phyloP scores from a whole-genome alignment of 2,888 invertebrate genomes.

The Tetragonisca angustula region DNA sequence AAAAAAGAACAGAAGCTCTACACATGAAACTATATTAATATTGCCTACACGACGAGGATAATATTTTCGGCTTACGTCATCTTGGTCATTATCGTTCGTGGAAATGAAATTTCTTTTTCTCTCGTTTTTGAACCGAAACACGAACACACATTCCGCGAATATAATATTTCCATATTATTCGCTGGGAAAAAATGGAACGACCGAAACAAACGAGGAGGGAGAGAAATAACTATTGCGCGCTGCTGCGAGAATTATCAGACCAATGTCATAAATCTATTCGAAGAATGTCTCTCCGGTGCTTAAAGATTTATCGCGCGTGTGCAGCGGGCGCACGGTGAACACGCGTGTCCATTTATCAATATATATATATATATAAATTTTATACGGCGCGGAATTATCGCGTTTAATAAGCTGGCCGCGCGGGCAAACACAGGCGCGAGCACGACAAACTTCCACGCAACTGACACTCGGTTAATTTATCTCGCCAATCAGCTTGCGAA shows the following conservation, averaged over 20 bases:
- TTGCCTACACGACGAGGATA: not conserved
- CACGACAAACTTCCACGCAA: slow-evolving; percentile 6
- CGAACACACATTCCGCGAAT: not conserved
- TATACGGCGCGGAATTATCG: slow-evolving; percentile 27
- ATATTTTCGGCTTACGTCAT: slow-evolving; percentile 6
- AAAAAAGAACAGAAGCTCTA: too few species aligned
- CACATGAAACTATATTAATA: slow-evolving; percentile 19
- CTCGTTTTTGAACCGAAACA: too few species aligned
- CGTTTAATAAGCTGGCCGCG: slow-evolving; percentile 29
- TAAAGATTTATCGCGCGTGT: slow-evolving; percentile 42
- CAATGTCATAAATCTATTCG: slow-evolving; percentile 33
- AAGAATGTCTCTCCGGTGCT: slow-evolving; percentile 31
- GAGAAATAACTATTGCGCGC: slow-evolving; percentile 8
- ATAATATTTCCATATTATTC: too few species aligned
- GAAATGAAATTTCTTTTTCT: not conserved
- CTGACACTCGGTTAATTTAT: slow-evolving; percentile 34
- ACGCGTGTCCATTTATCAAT: too few species aligned
- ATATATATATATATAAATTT: slow-evolving; percentile 19
- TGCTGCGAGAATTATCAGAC: slow-evolving; percentile 18
- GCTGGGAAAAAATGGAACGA: too few species aligned
- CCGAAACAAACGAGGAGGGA: slow-evolving; percentile 2
- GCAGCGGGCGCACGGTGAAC: slow-evolving; percentile 9
- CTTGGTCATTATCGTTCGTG: not conserved
- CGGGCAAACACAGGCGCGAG: not conserved
- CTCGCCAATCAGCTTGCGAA: slow-evolving; percentile 7